Percentiles rank a stretch among this genome's conserved stretches.
These are phyloP conservation scores for Nipponacmea schrenckii DNA, from an alignment of 2,888 invertebrate species.

Conservation along the genomic window DNA sequence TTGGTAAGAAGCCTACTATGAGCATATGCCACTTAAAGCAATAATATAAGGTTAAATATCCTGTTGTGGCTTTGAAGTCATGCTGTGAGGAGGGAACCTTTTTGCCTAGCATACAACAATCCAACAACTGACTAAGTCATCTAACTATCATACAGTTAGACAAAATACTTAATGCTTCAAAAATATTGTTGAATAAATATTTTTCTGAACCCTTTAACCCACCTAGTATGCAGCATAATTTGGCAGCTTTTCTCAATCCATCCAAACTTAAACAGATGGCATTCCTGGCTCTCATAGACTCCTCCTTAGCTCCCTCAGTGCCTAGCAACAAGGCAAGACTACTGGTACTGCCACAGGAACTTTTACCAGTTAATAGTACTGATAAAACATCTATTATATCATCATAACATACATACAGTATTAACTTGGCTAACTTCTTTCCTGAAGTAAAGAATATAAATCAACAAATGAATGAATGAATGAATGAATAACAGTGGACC, in stretches of 20 bases:
- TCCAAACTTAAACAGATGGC: conserved; percentile 88
- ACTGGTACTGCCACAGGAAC: conserved; percentile 68
- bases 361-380: conserved; percentile 74
- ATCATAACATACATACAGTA: conserved; percentile 91
- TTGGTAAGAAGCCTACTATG: too few relatives aligned
- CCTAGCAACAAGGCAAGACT: conserved; percentile 68
- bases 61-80: too few relatives aligned
- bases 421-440: conserved; percentile 71
- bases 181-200: too few relatives aligned
- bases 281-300: conserved; percentile 74
- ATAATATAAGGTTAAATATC: too few relatives aligned
- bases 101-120: too few relatives aligned
- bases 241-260: conserved; percentile 90
- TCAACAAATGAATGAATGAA: not conserved
- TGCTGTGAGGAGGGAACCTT: too few relatives aligned
- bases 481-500: not conserved
- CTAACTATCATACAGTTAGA: too few relatives aligned
- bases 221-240: conserved; percentile 87
- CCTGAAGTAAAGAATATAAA: conserved; percentile 47
- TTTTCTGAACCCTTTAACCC: conserved; percentile 21
- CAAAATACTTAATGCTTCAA: too few relatives aligned
- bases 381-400: conserved; percentile 89
- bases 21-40: too few relatives aligned
- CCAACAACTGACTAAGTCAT: too few relatives aligned
- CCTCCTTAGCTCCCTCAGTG: conserved; percentile 69